Evolutionary conservation across 2,797 vertebrate species (phyloP), one percentile per base, ranked within the genome.

Genomic region (Dermochelys coriacea): DNA sequence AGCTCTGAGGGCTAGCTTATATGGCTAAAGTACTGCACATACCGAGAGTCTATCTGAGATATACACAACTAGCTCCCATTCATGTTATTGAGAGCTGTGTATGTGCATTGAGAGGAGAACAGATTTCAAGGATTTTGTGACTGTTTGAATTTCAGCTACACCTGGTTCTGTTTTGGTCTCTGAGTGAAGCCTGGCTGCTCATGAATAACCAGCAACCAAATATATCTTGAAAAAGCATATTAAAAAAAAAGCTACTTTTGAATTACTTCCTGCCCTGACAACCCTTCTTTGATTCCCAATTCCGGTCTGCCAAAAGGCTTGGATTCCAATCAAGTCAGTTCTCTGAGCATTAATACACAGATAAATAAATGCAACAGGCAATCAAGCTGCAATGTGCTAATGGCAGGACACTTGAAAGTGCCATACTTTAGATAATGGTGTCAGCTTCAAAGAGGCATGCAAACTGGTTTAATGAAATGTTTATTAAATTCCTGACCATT

Each of bases 401-500:
- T 86, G 94, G 80, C 87, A 95, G 80, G 96, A 96, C 93, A 88
- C 91, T 95, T 94, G 90, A 86, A 97, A 97, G 84, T 52, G 14
- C 16, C 5, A 27, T 85, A 21, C 96, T 96, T 84, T 93, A 96
- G 90, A 93, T 95, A 90, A 96, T 86, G 75, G 94, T 90, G 93
- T 95, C 82, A 79, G 84, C 87, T 96, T 97, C 91, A 97, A 95
- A 98, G 97, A 95, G 89, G 80, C 94, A 92, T 83, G 85, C 91
- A 94, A 97, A 97, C 96, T 12, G 75, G 82, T 97, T 97, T 96
- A 98, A 97, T 97, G 92, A 96, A 97, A 97, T 96, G 94, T 96
- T 98, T 96, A 96, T 97, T 96, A 97, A 97, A 98, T 98, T 98
- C 86, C 93, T 94, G 94, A 96, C 94, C 95, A 95, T 91, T 93